Evolutionary conservation across 2,797 vertebrate species (phyloP), one percentile per base, ranked within the genome.

Genomic region (Lacerta viridis): DNA sequence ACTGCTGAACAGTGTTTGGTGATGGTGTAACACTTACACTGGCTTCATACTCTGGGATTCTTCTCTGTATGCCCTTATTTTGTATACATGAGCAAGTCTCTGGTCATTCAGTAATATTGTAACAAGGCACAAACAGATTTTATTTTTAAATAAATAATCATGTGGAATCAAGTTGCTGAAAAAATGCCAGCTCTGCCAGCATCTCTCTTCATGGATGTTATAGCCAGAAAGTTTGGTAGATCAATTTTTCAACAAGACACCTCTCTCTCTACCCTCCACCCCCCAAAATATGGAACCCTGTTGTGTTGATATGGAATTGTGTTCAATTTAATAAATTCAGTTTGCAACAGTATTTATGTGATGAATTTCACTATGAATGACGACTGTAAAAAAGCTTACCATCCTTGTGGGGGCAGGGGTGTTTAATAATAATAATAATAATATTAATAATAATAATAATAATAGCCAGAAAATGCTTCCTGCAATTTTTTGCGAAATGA

Each of bases 191-290:
- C n/a, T n/a, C n/a, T n/a, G n/a, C n/a, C n/a, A n/a, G n/a, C n/a
- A n/a, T n/a, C n/a, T n/a, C 36, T 61, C 11, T 78, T 33, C 50
- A 33, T 64, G 29, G 8, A 61, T 46, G 27, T 64, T 33, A 74
- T 46, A 43, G 11, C 29, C 29, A 15, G 5, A 55, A 50, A 29
- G 27, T 50, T 50, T 80, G 83, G 29, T 41, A 85, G n/a, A n/a
- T 46, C 68, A 89, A 85, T 29, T 29, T 89, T 89, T 87, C 66
- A 89, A 85, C n/a, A 64, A 75, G 77, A 75, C 5, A 66, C 55
- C 13, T 80, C 15, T n/a, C 59, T 66, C 0, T 33, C 23, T 41
- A 50, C 46, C 2, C 46, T 33, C 17, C 50, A 17, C 33, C 69
- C 20, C 33, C 23, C 55, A 23, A 23, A 4, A 9, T 36, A 75